Evolutionary conservation across 2,888 invertebrate genomes (phyloP).

Genomic region (Trisateles emortualis): DNA sequence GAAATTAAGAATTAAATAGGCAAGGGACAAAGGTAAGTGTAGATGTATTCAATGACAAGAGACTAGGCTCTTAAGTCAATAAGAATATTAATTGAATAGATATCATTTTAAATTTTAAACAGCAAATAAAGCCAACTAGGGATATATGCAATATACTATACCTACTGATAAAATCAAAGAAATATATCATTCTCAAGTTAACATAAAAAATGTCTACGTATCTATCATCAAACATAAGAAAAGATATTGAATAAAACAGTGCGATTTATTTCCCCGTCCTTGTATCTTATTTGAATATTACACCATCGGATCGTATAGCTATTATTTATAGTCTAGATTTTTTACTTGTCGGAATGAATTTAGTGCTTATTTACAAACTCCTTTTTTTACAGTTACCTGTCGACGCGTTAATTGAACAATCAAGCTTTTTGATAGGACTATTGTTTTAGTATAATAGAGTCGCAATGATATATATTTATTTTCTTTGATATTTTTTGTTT

Average conservation of each 20-base stretch:
- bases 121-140: too few relatives aligned
- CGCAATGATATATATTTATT: neutral
- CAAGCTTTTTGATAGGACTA: neutral
- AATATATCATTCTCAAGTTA: neutral
- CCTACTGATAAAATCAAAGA: neutral
- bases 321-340: slow-evolving; percentile 22
- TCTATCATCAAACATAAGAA: neutral
- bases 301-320: slow-evolving; percentile 15
- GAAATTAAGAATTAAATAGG: neutral
- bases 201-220: slow-evolving; percentile 2
- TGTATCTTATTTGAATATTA: slow-evolving; percentile 19
- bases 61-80: neutral
- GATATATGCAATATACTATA: neutral
- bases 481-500: neutral
- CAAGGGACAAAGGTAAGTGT: neutral
- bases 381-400: slow-evolving; percentile 13
- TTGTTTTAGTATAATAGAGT: slow-evolving; percentile 1
- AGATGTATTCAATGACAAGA: neutral
- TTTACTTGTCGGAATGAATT: slow-evolving; percentile 13
- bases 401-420: slow-evolving; percentile 7
- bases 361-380: slow-evolving; percentile 3
- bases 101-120: too few relatives aligned
- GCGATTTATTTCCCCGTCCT: slow-evolving; percentile 20
- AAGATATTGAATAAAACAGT: slow-evolving; percentile 23
- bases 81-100: too few relatives aligned